Conservation (phyloP, 23 tunicate species). For the Ciona savignyi region DNA sequence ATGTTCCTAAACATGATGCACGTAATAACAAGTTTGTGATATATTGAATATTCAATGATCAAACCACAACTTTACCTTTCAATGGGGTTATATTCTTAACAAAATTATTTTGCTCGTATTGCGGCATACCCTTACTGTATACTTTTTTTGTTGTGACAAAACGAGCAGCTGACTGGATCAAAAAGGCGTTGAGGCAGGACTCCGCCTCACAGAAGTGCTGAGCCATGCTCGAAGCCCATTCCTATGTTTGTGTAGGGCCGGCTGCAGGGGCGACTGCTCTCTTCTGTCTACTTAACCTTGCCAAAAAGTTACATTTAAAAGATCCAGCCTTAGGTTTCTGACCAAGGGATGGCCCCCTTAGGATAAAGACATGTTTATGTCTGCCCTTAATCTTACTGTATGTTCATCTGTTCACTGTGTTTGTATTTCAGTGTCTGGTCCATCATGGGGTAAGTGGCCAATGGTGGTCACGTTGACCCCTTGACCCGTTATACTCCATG, state of each 20-base stretch:
- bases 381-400: background rate
- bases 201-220: background rate
- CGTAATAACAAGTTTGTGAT: too few relatives aligned
- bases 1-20: too few relatives aligned
- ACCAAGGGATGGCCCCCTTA: background rate
- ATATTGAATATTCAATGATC: too few relatives aligned
- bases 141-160: background rate
- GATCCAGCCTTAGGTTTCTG: background rate
- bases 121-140: too few relatives aligned
- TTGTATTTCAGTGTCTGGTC: background rate
- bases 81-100: too few relatives aligned
- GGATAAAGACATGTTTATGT: background rate
- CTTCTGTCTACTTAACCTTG: background rate
- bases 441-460: background rate
- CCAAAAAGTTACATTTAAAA: background rate
- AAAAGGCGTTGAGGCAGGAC: background rate
- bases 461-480: too few relatives aligned
- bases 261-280: background rate
- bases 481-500: background rate
- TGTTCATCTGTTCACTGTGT: background rate
- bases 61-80: too few relatives aligned
- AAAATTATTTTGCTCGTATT: too few relatives aligned
- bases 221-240: background rate
- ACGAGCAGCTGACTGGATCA: background rate
- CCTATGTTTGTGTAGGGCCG: background rate